These are phyloP conservation scores for Montipora capitata DNA, from an alignment of 92 coral and sea anemone species.

Conservation along the genomic window DNA sequence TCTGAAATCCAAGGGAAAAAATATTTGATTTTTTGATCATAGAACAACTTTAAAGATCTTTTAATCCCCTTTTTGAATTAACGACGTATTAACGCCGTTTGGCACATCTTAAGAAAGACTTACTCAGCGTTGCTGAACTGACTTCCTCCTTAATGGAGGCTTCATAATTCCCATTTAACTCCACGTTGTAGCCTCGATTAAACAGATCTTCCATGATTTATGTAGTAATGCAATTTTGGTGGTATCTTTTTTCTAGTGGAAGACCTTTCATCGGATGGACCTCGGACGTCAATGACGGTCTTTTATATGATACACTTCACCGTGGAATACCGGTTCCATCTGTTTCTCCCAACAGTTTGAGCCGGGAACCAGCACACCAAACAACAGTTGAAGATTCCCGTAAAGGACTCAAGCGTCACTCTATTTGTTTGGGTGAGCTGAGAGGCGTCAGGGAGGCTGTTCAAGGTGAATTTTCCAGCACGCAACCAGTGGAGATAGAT, in stretches of 20 bases:
- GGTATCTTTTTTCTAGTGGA: not conserved
- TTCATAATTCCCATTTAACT: too few species aligned
- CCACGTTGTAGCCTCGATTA: too few species aligned
- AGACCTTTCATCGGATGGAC: conserved; percentile 8
- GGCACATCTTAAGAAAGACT: too few species aligned
- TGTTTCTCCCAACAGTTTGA: not conserved
- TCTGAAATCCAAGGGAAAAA: too few species aligned
- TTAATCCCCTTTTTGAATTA: too few species aligned
- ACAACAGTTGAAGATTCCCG: not conserved
- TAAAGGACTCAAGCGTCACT: not conserved
- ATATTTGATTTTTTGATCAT: too few species aligned
- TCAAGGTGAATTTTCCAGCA: not conserved
- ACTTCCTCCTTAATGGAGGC: too few species aligned
- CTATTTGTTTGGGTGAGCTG: conserved; percentile 5
- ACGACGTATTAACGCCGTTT: too few species aligned
- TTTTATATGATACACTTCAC: conserved; percentile 3
- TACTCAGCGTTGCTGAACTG: too few species aligned
- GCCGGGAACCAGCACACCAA: not conserved
- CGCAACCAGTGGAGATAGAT: not conserved
- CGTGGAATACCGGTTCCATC: not conserved
- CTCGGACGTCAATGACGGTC: not conserved
- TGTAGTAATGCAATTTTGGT: too few species aligned
- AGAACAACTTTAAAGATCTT: too few species aligned
- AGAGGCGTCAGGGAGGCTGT: not conserved
- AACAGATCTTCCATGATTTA: too few species aligned